Base-by-base conservation (phyloP, 2,797 vertebrate genomes). In the Lycodopsis pacificus region DNA sequence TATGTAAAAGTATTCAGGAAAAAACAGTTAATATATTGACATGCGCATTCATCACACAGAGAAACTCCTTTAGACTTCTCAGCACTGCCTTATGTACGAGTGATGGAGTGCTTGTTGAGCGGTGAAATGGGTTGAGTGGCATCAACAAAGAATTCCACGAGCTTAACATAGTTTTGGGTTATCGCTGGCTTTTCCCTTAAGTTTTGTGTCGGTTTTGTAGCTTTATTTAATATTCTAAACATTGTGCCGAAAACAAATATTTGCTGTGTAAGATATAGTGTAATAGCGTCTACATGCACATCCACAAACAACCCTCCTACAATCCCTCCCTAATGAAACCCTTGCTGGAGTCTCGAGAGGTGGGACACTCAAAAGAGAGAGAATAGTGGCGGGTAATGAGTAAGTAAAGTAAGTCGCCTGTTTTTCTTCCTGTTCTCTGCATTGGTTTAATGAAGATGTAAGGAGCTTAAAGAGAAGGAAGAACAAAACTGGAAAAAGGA, bases 271-370 rank as follows among this genome's bases (percentile, higher is more conserved):
- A 49, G 2, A 20, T 49, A 49, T 19, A 49, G 2, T 49, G 46
- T 10, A 49, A 2, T 49, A 40, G 13, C 10, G 10, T 40, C 38
- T 13, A 25, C 25, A 25, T 25, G 25, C 25, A 49, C 46, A 49
- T 0, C n/a, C 51, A 66, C 25, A 71, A 34, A 82, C 67, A 84
- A 57, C 42, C 70, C 27, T 79, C 67, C 56, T 46, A n/a, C 48
- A 53, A 65, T 57, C 70, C 36, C 70, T 76, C 66, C 83, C 71
- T 49, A 48, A 73, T 71, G 62, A 87, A 73, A 66, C 46, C 62
- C 80, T 66, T 53, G 69, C 66, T 69, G 56, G 67, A 70, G 51
- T 79, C 59, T 30, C 48, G 69, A 81, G 64, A 78, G 72, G n/a
- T 25, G 38, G 73, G 61, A 71, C 64, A 57, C 77, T 65, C 64